These are phyloP conservation scores for Anoplius nigerrimus DNA, from an alignment of 2,888 invertebrate species.

Conservation along the genomic window DNA sequence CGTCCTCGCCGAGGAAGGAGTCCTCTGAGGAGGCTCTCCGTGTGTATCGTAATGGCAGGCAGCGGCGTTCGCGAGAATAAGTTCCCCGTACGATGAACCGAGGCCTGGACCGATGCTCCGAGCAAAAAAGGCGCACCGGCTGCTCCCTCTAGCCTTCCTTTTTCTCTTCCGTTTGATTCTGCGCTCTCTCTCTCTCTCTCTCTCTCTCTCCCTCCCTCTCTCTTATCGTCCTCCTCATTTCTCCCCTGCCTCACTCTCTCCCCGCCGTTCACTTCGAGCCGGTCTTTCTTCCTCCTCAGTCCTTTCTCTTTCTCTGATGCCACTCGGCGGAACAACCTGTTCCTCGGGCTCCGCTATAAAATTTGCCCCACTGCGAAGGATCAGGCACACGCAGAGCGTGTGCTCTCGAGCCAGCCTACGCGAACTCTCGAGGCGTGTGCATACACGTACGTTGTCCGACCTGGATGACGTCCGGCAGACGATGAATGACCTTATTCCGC, in stretches of 20 bases:
- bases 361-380: constrained; percentile 36
- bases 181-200: background rate
- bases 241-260: constrained; percentile 24
- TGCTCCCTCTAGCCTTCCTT: background rate
- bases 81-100: constrained; percentile 56
- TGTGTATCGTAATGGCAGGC: background rate
- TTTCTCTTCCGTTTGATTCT: background rate
- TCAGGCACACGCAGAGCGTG: constrained; percentile 15
- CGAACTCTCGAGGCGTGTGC: too few species aligned
- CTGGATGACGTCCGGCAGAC: background rate
- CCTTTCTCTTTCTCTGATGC: background rate
- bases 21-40: background rate
- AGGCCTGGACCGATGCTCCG: constrained; percentile 31
- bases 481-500: background rate
- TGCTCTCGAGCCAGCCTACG: background rate
- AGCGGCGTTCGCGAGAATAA: constrained; percentile 24
- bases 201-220: constrained; percentile 6
- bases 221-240: constrained; percentile 12
- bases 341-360: constrained; percentile 53
- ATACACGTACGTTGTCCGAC: background rate
- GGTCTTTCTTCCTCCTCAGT: constrained; percentile 20
- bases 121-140: constrained; percentile 37
- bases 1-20: background rate
- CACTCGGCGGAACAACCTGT: constrained; percentile 54
- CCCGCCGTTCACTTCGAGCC: constrained; percentile 27